Evolutionary conservation across 92 coral and sea anemone species (phyloP).

Genomic region (Montipora capitata): DNA sequence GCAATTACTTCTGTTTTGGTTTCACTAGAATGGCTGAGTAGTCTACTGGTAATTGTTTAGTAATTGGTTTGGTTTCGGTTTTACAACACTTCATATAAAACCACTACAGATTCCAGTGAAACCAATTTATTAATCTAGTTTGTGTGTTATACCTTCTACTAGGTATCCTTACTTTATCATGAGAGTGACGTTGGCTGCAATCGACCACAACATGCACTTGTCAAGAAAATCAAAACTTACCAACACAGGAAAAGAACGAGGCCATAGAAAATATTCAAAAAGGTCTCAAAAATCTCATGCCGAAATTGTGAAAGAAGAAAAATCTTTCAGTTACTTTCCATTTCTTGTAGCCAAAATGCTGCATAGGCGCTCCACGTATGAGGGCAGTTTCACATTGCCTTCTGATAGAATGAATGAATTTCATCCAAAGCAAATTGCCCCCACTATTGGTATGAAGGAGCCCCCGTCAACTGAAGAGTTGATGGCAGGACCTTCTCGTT

Average conservation of each 20-base stretch:
- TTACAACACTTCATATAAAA: too few relatives aligned
- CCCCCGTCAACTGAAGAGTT: conserved; percentile 34
- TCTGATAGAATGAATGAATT: conserved; percentile 12
- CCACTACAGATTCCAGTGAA: background rate
- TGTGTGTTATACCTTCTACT: background rate
- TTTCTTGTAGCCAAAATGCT: conserved; percentile 21
- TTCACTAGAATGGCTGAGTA: too few relatives aligned
- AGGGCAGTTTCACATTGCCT: conserved; percentile 21
- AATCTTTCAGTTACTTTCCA: conserved; percentile 34
- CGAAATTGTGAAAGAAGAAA: conserved; percentile 25
- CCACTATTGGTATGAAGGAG: conserved; percentile 21
- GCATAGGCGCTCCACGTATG: background rate
- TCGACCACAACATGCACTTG: conserved; percentile 35
- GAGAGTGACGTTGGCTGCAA: conserved; percentile 25
- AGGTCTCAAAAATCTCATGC: conserved; percentile 24
- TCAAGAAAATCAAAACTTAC: background rate
- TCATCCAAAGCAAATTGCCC: conserved; percentile 45
- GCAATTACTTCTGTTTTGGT: too few relatives aligned
- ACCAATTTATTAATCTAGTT: background rate
- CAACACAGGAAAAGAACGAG: background rate
- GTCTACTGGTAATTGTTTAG: too few relatives aligned
- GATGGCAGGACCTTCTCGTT: conserved; percentile 25
- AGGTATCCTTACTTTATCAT: conserved; percentile 44
- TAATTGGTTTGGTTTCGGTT: too few relatives aligned
- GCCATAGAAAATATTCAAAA: conserved; percentile 31